A percentile compares a stretch with the other conserved stretches of the same genome.
Evolutionary conservation across 1,140 invertebrate genomes (phyloP).

Genomic region (Doryteuthis pealeii): DNA sequence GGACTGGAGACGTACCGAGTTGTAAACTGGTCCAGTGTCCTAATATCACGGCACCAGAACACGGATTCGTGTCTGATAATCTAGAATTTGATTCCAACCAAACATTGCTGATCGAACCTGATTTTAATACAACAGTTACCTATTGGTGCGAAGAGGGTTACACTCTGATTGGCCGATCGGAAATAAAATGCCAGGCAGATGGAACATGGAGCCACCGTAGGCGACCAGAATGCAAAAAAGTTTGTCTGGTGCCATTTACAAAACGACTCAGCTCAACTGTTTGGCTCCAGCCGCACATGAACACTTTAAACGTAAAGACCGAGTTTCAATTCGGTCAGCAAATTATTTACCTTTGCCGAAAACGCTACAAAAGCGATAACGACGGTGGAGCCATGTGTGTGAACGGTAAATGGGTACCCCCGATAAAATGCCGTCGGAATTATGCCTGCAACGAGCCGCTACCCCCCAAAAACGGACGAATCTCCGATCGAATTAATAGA

Average conservation of each 20-base stretch:
- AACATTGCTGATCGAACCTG: neutral
- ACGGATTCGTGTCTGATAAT: neutral
- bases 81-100: neutral
- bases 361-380: neutral
- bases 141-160: neutral
- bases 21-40: neutral
- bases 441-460: neutral
- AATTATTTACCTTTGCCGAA: neutral
- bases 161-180: neutral
- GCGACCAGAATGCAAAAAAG: neutral
- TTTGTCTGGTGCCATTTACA: neutral
- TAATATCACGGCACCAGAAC: neutral
- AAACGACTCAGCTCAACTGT: neutral
- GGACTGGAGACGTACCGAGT: neutral
- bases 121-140: neutral
- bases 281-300: neutral
- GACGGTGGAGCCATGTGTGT: neutral
- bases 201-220: neutral
- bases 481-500: neutral
- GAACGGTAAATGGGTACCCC: neutral
- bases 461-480: neutral
- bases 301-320: neutral
- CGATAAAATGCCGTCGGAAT: neutral
- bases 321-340: neutral
- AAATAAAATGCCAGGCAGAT: neutral